Percentiles rank a stretch among this genome's conserved stretches.
Conservation (phyloP, 2,113 vertebrate genomes). For the Eclectus roratus region DNA sequence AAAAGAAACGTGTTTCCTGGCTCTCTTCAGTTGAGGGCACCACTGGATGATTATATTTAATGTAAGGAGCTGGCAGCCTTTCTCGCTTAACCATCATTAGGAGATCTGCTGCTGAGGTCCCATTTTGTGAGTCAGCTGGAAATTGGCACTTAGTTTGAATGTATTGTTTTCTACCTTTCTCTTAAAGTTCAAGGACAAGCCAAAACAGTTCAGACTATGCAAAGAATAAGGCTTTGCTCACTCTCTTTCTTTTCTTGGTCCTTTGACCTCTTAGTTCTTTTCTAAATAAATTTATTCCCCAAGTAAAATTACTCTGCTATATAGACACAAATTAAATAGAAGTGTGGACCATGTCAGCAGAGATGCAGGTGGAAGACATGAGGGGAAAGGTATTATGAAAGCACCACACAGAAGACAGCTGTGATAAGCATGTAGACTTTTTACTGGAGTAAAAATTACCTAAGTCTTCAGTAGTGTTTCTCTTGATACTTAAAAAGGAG, state of each 20-base stretch:
- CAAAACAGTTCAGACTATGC: background rate
- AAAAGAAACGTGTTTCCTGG: background rate
- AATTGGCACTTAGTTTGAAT: constrained; percentile 42
- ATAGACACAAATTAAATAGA: background rate
- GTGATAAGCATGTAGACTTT: background rate
- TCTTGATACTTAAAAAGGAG: background rate
- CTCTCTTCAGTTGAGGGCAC: background rate
- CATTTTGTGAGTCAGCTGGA: constrained; percentile 34
- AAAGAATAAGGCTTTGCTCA: background rate
- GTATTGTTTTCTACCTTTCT: constrained; percentile 19
- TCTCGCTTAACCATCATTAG: constrained; percentile 28
- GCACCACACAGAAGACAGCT: background rate
- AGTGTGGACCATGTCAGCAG: background rate
- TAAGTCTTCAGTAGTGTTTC: background rate
- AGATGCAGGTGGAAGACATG: background rate
- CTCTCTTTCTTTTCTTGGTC: background rate
- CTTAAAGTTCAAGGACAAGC: constrained; percentile 36
- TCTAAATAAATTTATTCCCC: background rate
- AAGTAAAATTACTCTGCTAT: background rate
- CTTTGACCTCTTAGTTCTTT: background rate
- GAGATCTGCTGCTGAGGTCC: constrained; percentile 18
- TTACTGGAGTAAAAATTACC: background rate
- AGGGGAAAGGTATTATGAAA: background rate
- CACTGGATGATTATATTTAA: background rate
- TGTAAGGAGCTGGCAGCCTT: constrained; percentile 16